Evolutionary conservation across 2,888 invertebrate species (phyloP).

Genomic region (Gandaritis pyraliata): DNA sequence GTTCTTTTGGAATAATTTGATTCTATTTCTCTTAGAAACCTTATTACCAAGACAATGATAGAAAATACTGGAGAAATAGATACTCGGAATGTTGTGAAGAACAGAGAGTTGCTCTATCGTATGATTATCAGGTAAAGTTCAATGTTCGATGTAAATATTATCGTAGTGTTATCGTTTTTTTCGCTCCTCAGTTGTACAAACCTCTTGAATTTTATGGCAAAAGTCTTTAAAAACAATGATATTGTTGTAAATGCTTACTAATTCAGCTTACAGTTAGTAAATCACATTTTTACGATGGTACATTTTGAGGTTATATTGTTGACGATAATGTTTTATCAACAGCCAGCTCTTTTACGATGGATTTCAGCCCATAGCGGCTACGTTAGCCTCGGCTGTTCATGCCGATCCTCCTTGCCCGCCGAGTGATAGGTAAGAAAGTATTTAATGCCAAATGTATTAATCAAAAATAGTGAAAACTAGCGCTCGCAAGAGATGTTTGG

Average conservation of each 20-base stretch:
- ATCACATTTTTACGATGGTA: no score
- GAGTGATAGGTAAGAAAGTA: conserved; percentile 88
- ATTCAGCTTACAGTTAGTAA: no score
- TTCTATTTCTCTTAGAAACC: not conserved
- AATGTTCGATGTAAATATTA: not conserved
- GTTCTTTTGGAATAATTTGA: not conserved
- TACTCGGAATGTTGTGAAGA: conserved; percentile 92
- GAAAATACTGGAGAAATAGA: conserved; percentile 82
- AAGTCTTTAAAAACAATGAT: not conserved
- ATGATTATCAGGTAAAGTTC: conserved; percentile 92
- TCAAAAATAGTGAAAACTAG: no score
- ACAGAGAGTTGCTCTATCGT: conserved; percentile 94
- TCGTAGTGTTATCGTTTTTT: not conserved
- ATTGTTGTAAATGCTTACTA: no score
- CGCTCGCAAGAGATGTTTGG: no score
- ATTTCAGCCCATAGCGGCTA: conserved; percentile 95
- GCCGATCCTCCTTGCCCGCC: conserved; percentile 97
- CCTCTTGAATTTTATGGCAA: not conserved
- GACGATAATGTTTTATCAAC: conserved; percentile 35
- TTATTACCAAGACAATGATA: conserved; percentile 58
- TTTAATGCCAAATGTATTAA: no score
- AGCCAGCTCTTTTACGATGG: conserved; percentile 99
- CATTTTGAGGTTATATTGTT: conserved; percentile 33
- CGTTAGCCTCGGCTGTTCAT: conserved; percentile 92
- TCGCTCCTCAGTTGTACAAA: not conserved